Percentiles rank a stretch among this genome's conserved stretches.
phyloP scores from a whole-genome alignment of 2,797 vertebrate genomes.

The Myotis vivesi region DNA sequence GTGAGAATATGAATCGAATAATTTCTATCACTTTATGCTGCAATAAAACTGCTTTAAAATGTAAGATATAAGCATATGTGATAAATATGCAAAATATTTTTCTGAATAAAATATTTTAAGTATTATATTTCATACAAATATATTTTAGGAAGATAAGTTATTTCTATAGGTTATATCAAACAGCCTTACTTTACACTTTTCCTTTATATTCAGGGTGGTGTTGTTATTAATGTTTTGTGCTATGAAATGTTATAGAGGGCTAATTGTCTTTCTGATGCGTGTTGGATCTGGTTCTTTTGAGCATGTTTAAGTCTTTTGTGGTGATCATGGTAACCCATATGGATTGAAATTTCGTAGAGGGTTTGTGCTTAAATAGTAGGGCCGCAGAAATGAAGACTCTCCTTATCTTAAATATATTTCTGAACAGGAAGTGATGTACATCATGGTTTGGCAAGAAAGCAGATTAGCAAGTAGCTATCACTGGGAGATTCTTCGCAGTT shows the following conservation, averaged over 20 bases:
- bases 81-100: not conserved
- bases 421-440: not conserved
- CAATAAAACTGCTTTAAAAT: not conserved
- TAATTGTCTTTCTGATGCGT: not conserved
- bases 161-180: not conserved
- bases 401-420: not conserved
- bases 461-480: not conserved
- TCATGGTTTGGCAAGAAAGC: not conserved
- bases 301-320: not conserved
- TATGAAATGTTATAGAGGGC: not conserved
- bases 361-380: not conserved
- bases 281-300: not conserved
- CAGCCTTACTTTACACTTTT: not conserved
- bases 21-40: not conserved
- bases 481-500: not conserved
- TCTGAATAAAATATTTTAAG: not conserved
- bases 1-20: not conserved
- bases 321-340: not conserved
- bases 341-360: not conserved
- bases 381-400: not conserved
- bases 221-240: not conserved
- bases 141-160: not conserved
- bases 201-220: not conserved
- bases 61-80: not conserved
- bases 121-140: not conserved